Percentiles rank a stretch among this genome's conserved stretches.
Evolutionary conservation across 1,140 invertebrate genomes (phyloP).

Genomic region (Tenebrio molitor): DNA sequence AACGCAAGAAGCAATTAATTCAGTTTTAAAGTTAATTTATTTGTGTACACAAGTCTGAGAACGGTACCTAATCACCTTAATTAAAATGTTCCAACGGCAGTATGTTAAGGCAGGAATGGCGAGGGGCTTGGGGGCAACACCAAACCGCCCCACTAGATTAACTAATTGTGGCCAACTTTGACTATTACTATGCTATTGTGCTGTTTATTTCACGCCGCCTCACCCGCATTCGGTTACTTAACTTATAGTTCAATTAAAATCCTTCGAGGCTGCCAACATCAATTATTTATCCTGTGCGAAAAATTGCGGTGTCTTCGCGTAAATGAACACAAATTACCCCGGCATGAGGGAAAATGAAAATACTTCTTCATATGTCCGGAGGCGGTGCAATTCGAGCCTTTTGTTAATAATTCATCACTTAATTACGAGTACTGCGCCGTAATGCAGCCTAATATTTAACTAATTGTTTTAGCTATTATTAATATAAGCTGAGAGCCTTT

Average conservation of each 20-base stretch:
- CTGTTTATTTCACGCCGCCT: conserved; percentile 52
- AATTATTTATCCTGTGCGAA: conserved; percentile 24
- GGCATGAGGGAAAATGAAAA: conserved; percentile 12
- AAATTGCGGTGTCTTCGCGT: conserved; percentile 6
- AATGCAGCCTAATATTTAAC: conserved; percentile 65
- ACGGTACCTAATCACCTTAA: conserved; percentile 65
- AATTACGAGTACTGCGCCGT: conserved; percentile 55
- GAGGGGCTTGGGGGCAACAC: conserved; percentile 8
- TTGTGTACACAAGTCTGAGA: conserved; percentile 63
- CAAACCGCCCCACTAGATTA: conserved; percentile 48
- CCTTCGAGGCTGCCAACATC: conserved; percentile 21
- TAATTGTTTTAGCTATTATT: conserved; percentile 65
- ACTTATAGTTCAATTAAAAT: conserved; percentile 41
- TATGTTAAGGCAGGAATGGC: conserved; percentile 21
- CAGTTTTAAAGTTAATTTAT: conserved; percentile 67
- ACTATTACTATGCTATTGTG: conserved; percentile 56
- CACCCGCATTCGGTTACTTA: conserved; percentile 32
- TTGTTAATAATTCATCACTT: conserved; percentile 48
- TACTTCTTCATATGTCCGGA: conserved; percentile 38
- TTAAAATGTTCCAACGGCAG: conserved; percentile 60
- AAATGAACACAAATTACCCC: conserved; percentile 32
- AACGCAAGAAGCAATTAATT: conserved; percentile 66
- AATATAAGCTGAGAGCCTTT: conserved; percentile 58
- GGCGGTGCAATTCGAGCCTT: conserved; percentile 31
- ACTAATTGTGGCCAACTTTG: conserved; percentile 57